phyloP scores from a whole-genome alignment of 2,113 vertebrate species.

The Dipodomys stephensi region DNA sequence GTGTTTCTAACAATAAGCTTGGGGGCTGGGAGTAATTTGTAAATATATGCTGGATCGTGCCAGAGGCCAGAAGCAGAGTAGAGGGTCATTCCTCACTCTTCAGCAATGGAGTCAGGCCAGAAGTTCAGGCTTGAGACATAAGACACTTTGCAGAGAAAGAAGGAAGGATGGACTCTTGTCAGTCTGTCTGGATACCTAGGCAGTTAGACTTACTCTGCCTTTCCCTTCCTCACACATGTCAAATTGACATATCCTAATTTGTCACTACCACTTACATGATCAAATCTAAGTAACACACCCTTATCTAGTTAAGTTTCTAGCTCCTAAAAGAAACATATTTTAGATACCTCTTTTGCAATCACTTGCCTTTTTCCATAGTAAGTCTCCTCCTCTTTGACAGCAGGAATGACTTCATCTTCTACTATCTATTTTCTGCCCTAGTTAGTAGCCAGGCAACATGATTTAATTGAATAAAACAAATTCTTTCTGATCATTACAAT shows the following conservation, averaged over 20 bases:
- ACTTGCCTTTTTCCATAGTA: not conserved
- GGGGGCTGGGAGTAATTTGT: not conserved
- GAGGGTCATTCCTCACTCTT: not conserved
- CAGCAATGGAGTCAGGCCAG: not conserved
- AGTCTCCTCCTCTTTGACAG: not conserved
- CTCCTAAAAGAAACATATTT: not conserved
- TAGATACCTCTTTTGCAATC: not conserved
- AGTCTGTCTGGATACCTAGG: too few relatives aligned
- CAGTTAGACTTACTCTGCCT: not conserved
- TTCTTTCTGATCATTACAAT: not conserved
- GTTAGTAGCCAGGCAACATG: not conserved
- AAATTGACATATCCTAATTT: not conserved
- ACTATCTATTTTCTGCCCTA: not conserved
- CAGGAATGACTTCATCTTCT: not conserved
- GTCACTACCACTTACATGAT: not conserved
- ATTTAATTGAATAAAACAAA: not conserved
- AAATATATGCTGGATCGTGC: not conserved
- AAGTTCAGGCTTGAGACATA: not conserved
- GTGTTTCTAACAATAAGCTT: not conserved
- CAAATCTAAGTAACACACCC: not conserved
- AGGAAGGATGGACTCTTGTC: not conserved
- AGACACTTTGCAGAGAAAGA: fast-evolving
- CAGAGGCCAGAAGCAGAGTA: not conserved
- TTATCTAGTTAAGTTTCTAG: not conserved
- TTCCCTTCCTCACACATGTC: fast-evolving